A percentile compares a stretch with the other conserved stretches of the same genome.
Evolutionary conservation across 2,888 invertebrate genomes (phyloP).

Genomic region (Eupsilia transversa): DNA sequence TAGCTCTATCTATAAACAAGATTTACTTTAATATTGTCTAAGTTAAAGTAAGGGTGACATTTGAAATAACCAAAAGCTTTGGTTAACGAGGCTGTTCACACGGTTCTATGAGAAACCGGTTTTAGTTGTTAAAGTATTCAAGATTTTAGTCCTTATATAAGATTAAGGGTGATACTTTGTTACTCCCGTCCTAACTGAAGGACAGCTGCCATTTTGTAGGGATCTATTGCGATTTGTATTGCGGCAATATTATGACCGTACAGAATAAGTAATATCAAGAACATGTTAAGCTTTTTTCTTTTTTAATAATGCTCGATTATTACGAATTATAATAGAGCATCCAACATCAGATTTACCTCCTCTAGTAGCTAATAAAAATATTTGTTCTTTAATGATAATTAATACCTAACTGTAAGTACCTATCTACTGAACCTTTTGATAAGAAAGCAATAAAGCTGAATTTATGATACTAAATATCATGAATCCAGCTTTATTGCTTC

Average conservation of each 20-base stretch:
- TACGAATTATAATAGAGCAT: background rate
- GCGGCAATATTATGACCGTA: background rate
- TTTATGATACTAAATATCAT: background rate
- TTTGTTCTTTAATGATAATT: background rate
- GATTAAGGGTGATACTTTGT: conserved; percentile 10
- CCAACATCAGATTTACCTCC: background rate
- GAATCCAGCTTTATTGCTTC: too few species aligned
- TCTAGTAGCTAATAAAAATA: background rate
- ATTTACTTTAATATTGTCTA: conserved; percentile 18
- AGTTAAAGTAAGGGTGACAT: conserved; percentile 24
- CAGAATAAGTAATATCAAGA: background rate
- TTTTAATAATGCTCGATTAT: background rate
- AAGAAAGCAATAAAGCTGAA: background rate
- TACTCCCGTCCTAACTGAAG: background rate
- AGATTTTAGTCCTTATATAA: conserved; percentile 1
- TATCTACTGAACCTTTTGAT: background rate
- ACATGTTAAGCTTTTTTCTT: background rate
- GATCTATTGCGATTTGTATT: background rate
- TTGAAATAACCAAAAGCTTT: conserved; percentile 37
- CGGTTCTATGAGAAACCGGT: conserved; percentile 23
- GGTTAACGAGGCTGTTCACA: conserved; percentile 33
- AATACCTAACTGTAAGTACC: background rate
- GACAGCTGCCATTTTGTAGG: background rate
- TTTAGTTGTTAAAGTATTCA: conserved; percentile 20
- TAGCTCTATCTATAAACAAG: background rate